Percentiles rank a stretch among this genome's conserved stretches.
Conservation (phyloP, 2,888 invertebrate species). For the Coenonympha arcania region DNA sequence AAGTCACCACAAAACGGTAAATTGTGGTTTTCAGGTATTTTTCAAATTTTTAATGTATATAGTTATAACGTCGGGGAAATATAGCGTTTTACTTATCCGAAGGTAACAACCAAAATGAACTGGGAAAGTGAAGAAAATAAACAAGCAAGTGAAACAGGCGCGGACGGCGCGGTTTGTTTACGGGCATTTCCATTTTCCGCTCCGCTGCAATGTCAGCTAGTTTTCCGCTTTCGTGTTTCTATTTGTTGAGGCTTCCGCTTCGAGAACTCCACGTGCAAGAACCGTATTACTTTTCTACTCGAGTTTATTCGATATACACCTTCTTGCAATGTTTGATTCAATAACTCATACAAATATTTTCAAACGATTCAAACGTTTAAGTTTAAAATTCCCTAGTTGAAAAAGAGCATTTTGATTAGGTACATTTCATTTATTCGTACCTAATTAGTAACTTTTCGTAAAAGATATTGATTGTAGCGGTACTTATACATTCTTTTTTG, state of each 20-base stretch:
- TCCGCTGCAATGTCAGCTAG: neutral
- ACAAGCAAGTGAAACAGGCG: neutral
- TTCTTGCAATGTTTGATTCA: neutral
- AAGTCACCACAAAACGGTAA: no score
- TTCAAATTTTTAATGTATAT: no score
- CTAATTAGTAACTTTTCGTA: no score
- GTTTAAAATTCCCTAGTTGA: no score
- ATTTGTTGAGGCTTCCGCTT: neutral
- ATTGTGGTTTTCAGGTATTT: no score
- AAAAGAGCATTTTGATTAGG: no score
- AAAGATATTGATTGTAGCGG: no score
- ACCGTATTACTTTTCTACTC: neutral
- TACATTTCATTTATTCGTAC: no score
- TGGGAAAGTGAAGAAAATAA: neutral
- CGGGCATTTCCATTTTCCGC: constrained; percentile 2
- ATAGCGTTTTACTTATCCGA: neutral
- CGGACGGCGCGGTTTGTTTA: constrained; percentile 1
- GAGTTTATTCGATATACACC: neutral
- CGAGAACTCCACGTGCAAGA: neutral
- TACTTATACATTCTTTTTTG: no score
- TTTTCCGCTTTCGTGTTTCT: constrained; percentile 1
- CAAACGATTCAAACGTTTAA: no score
- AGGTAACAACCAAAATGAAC: neutral
- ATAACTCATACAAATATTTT: no score
- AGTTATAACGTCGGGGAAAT: no score